These are phyloP conservation scores for Drosophila gaucha DNA, from an alignment of 2,888 invertebrate genomes.

Conservation along the genomic window DNA sequence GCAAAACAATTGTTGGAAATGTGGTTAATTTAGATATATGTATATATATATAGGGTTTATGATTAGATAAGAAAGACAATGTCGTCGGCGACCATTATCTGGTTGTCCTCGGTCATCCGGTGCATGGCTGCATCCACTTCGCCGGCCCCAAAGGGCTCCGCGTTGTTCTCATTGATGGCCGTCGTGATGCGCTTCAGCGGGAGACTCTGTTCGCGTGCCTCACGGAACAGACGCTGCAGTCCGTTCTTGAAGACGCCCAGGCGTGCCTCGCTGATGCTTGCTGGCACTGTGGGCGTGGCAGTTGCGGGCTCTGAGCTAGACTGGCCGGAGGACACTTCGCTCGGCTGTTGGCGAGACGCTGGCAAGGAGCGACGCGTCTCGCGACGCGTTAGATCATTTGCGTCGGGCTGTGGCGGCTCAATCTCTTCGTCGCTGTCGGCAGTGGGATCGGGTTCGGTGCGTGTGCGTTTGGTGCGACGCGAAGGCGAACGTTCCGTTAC, in stretches of 20 bases:
- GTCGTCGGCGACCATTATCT: constrained; percentile 95
- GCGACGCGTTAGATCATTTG: constrained; percentile 83
- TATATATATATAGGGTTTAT: not conserved
- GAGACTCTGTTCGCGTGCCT: constrained; percentile 91
- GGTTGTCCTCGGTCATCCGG: constrained; percentile 95
- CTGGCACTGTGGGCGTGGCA: constrained; percentile 40
- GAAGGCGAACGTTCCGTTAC: constrained; percentile 54
- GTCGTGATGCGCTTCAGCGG: constrained; percentile 88
- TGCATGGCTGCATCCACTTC: constrained; percentile 93
- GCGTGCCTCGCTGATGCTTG: constrained; percentile 84
- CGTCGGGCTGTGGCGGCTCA: constrained; percentile 81
- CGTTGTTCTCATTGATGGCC: constrained; percentile 88
- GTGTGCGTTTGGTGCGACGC: constrained; percentile 77
- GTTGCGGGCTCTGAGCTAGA: constrained; percentile 5
- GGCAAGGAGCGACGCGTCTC: constrained; percentile 79
- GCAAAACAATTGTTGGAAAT: constrained; percentile 34
- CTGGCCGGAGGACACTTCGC: constrained; percentile 16
- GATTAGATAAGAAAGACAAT: constrained; percentile 92
- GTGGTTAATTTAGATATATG: constrained; percentile 5
- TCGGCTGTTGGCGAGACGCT: constrained; percentile 31
- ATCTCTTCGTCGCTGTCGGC: constrained; percentile 80
- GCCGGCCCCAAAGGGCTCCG: constrained; percentile 87
- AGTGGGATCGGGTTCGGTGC: constrained; percentile 54
- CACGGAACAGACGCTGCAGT: constrained; percentile 91
- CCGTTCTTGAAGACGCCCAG: constrained; percentile 90